Conservation (phyloP, 2,888 invertebrate species). For the Drosophila sordidula region DNA sequence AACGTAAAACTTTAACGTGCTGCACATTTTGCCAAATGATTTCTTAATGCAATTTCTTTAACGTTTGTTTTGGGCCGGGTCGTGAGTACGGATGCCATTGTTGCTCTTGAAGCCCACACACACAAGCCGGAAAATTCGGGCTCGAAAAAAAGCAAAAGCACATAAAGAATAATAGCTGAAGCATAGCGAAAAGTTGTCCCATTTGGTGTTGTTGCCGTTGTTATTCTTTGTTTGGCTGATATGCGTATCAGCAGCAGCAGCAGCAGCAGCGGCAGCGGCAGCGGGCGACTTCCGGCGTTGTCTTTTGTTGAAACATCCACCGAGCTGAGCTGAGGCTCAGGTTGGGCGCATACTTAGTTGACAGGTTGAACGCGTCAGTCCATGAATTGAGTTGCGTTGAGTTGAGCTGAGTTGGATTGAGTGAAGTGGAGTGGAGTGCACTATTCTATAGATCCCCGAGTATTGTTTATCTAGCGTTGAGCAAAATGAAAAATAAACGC, state of each 20-base stretch:
- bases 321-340: conserved; percentile 27
- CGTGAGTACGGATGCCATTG: conserved; percentile 56
- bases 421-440: conserved; percentile 25
- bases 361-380: conserved; percentile 45
- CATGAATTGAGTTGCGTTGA: conserved; percentile 13
- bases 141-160: conserved; percentile 31
- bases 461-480: conserved; percentile 57
- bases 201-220: conserved; percentile 16
- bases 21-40: conserved; percentile 67
- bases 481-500: conserved; percentile 59
- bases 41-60: conserved; percentile 75
- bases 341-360: conserved; percentile 34
- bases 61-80: conserved; percentile 25
- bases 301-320: conserved; percentile 49
- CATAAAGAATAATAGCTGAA: conserved; percentile 70
- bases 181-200: conserved; percentile 35
- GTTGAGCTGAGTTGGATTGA: background rate
- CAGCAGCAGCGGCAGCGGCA: background rate
- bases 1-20: conserved; percentile 31
- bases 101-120: conserved; percentile 44
- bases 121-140: conserved; percentile 31
- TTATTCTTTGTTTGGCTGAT: conserved; percentile 19
- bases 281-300: conserved; percentile 47
- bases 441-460: conserved; percentile 25
- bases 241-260: conserved; percentile 42